Evolutionary conservation across 1,140 invertebrate genomes (phyloP), one percentile per base, ranked within the genome.

Genomic region (Epicauta chinensis): DNA sequence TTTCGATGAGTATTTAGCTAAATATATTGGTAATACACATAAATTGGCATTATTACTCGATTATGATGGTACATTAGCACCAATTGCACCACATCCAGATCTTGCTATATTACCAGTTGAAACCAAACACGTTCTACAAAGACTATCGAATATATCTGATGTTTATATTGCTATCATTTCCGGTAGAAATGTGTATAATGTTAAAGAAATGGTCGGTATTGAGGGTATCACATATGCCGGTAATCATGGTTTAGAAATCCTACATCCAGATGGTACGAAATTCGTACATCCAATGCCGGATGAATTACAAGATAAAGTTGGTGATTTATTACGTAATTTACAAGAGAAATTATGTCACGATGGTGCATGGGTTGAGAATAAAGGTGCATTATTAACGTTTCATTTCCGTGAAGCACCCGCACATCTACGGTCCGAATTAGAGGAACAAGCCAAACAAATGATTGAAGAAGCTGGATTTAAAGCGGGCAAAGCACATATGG

Each of bases 341-440:
- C 87, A 91, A 67, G 89, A 92, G 64, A 84, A 68, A 69, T 64
- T 91, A 6, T 92, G 89, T 63, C 81, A 75, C 56, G 86, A 93
- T 59, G 91, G 91, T 17, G 90, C 90, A 1, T 93, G 91, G 90
- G 89, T 93, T 1, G 91, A 94, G 66, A 91, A 92, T 65, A 94
- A 94, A 72, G 90, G 89, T 9, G 84, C 89, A 0, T 66, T 92
- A 1, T 71, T 94, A 14, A 92, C 91, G 2, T 93, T 89, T 75
- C 91, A 94, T 67, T 93, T 88, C 72, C 81, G 90, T 3, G 89
- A 93, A 70, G 87, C 87, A 0, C 87, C 87, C 2, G 60, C 77
- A 40, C 76, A 83, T 40, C 66, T 81, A 51, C 76, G 87, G 40
- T 34, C 52, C 7, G 36, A 44, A 14, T 50, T 68, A 15, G 64